Conservation (phyloP, 1,140 invertebrate species). For the Cyrtorhinus lividipennis region DNA sequence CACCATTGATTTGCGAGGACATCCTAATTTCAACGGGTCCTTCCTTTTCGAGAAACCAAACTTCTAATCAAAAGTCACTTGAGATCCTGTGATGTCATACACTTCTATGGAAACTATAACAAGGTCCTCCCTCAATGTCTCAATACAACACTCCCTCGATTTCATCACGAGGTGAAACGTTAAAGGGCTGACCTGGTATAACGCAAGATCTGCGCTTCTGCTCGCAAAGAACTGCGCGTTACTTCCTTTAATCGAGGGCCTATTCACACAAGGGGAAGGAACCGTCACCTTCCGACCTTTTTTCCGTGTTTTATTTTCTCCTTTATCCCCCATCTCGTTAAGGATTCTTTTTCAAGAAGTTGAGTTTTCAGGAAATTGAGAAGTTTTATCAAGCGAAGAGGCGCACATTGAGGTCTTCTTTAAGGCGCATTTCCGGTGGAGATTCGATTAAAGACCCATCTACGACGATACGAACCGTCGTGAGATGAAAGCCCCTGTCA, state of each 20-base stretch:
- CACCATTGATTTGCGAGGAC: too few relatives aligned
- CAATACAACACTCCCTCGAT: too few relatives aligned
- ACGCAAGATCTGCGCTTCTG: background rate
- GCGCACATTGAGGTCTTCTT: too few relatives aligned
- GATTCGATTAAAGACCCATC: too few relatives aligned
- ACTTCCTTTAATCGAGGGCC: background rate
- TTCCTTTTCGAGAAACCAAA: too few relatives aligned
- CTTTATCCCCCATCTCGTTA: background rate
- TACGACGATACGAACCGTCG: background rate
- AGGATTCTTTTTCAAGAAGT: background rate
- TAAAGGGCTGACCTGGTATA: background rate
- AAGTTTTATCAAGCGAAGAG: background rate
- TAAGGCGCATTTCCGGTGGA: too few relatives aligned
- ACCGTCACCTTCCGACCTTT: background rate
- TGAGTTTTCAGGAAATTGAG: background rate
- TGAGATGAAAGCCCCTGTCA: background rate
- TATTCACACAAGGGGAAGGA: background rate
- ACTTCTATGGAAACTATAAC: too few relatives aligned
- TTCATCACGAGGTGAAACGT: background rate
- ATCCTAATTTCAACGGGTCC: too few relatives aligned
- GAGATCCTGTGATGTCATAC: too few relatives aligned
- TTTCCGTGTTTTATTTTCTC: background rate
- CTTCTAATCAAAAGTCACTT: too few relatives aligned
- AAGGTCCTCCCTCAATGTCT: too few relatives aligned
- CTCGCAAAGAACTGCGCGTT: background rate